Percentiles rank a stretch among this genome's conserved stretches.
Conservation (phyloP, 2,113 vertebrate species). For the Mus musculus region DNA sequence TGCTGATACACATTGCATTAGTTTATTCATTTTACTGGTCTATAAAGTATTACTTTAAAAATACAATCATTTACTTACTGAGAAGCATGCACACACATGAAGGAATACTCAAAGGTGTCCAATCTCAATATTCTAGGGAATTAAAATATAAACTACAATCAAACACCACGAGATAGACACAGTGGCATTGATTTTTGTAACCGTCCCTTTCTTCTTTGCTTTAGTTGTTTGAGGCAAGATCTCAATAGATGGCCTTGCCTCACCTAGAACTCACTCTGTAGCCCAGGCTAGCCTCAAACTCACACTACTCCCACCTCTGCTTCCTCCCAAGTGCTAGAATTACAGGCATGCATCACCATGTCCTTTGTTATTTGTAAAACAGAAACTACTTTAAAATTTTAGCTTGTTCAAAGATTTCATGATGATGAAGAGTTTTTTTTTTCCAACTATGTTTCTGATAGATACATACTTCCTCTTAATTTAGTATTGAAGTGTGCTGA, state of each 20-base stretch:
- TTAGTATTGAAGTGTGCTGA: neutral
- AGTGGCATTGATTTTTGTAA: neutral
- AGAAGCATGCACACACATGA: neutral
- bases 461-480: neutral
- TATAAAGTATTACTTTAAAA: neutral
- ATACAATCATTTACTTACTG: neutral
- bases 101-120: neutral
- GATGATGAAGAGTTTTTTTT: neutral
- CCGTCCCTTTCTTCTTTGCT: neutral
- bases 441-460: neutral
- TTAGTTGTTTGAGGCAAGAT: neutral
- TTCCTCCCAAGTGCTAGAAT: neutral
- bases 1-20: neutral
- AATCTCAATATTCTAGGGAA: neutral
- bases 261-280: neutral
- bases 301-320: neutral
- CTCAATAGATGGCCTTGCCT: neutral
- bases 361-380: neutral
- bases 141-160: neutral
- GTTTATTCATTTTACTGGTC: neutral
- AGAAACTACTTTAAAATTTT: neutral
- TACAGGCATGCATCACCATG: neutral
- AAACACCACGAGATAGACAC: neutral
- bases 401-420: neutral
- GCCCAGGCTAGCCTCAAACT: neutral